phyloP scores from a whole-genome alignment of 2,797 vertebrate species.

The Oreortyx pictus region DNA sequence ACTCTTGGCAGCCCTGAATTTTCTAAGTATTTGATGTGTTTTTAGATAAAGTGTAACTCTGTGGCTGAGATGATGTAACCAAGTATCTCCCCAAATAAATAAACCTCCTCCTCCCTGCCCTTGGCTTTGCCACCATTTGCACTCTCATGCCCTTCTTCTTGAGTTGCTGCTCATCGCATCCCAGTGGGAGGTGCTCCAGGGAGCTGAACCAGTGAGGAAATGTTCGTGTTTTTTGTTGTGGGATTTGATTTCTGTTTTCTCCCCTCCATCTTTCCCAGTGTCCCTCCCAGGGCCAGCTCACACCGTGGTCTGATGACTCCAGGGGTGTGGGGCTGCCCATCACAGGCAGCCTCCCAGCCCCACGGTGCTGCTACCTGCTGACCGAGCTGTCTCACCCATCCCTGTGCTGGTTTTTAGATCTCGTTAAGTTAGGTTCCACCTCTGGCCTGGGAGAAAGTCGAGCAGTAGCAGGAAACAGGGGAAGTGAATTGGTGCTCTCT shows the following conservation, averaged over 20 bases:
- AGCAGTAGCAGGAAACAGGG: not conserved
- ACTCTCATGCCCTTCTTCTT: not conserved
- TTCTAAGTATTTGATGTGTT: not conserved
- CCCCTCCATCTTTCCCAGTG: fast-evolving
- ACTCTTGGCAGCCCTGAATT: not conserved
- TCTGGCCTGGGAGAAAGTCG: not conserved
- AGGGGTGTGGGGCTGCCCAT: not conserved
- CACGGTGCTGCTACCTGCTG: fast-evolving
- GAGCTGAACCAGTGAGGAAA: not conserved
- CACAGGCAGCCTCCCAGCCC: not conserved
- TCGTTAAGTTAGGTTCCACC: not conserved
- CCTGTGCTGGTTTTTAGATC: not conserved
- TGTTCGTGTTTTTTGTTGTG: not conserved
- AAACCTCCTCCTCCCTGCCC: not conserved
- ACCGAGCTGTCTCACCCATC: not conserved
- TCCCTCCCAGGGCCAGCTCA: not conserved
- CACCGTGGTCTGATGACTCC: fast-evolving
- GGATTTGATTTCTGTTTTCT: not conserved
- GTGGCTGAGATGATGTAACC: not conserved
- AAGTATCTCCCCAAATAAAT: not conserved
- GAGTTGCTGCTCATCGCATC: not conserved
- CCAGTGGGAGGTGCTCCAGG: not conserved
- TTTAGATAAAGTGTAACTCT: not conserved
- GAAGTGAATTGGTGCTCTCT: not conserved
- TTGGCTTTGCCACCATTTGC: not conserved